Evolutionary conservation across 1,140 invertebrate genomes (phyloP), one percentile per base, ranked within the genome.

Genomic region (Leptonema lineaticorne): DNA sequence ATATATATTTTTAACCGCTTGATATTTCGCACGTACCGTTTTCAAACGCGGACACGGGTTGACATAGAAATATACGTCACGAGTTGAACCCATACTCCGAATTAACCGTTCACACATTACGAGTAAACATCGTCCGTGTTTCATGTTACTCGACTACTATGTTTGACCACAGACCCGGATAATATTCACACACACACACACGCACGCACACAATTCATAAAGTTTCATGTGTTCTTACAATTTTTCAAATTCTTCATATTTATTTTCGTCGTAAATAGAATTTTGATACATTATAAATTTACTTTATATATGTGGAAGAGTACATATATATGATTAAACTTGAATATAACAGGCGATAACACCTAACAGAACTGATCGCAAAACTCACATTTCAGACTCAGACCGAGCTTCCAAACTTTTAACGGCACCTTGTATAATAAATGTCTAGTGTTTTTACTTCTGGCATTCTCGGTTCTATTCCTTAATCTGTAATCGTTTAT

Each of bases 81-180:
- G 37, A 16, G 37, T 14, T 41, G 37, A 41, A 14, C 37, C 37
- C 37, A 11, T 41, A 14, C 37, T 16, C 2, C 37, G 11, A 9
- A 41, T 41, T 41, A 41, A n/a, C 9, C 16, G 37, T 11, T 41
- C 37, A 41, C 37, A 41, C 37, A 16, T 41, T 41, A 14, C 37
- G n/a, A 14, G 37, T 41, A 41, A 41, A 41, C 37, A 41, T 41
- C 16, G 16, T 41, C 37, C 16, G 37, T 14, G 37, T 11, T 41
- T 41, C 37, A 11, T 41, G 9, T 41, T 41, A 14, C 37, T 41
- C 37, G 37, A 16, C 37, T 41, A 41, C 37, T 14, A 41, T 41
- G 37, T 41, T 41, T 41, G 37, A 41, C 37, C 37, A 41, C 37
- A 41, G 37, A n/a, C n/a, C n/a, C n/a, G n/a, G n/a, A n/a, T n/a